Base-by-base conservation (phyloP, 2,888 invertebrate species). In the Frankliniella fusca region DNA sequence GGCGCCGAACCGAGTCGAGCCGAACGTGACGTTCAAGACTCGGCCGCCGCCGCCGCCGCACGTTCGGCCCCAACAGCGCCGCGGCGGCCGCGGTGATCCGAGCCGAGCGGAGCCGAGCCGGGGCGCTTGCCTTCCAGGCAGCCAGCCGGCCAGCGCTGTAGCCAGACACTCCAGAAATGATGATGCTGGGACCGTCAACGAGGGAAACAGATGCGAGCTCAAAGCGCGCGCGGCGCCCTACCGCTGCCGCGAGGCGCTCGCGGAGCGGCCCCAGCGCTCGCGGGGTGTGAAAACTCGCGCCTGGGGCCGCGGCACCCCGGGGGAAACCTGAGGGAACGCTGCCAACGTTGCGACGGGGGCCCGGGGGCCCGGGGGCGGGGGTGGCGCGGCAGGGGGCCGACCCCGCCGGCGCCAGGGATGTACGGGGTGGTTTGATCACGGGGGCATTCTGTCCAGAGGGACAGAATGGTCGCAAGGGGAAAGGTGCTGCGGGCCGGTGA, bases 131-230 rank as follows among this genome's bases (percentile, higher is more conserved):
- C 70, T 23, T n/a, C 23, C 70, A 76, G 70, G 27, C 70, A 27
- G 70, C 23, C 70, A 61, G 61, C 20, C 61, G 61, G 61, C 61
- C 61, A 61, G 61, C 61, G 61, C 70, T 27, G 70, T 9, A 76
- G 70, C 70, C 70, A 76, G 70, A 76, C 70, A 76, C 70, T 76
- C 70, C 70, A 76, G 70, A 76, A 76, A 76, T 76, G 70, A 76
- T 76, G 70, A 76, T 76, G 70, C 70, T 76, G 70, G 70, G 70
- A 27, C 27, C 23, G 70, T 76, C 23, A 76, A 76, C 27, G 70
- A 76, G 70, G 27, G 70, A 76, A 76, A 76, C 70, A 76, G 70
- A 76, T 76, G 70, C 70, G 70, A 12, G 12, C 27, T 7, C 9
- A 76, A 76, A 76, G 23, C 70, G 70, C 70, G 70, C 70, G 23